Evolutionary conservation across 2,888 invertebrate genomes (phyloP).

Genomic region (Cosmorhoe ocellata): DNA sequence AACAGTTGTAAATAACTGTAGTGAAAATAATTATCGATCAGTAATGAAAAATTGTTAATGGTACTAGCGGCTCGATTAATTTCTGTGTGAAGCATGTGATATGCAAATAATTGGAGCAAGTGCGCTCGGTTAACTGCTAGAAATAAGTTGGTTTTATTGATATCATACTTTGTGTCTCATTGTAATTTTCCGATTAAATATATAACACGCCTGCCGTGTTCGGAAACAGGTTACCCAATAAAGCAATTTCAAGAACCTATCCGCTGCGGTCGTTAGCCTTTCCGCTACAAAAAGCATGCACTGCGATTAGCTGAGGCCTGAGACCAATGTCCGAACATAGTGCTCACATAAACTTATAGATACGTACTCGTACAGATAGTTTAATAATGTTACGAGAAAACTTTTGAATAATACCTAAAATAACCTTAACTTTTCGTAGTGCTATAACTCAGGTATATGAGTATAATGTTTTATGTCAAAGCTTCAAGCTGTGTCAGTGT

Average conservation of each 20-base stretch:
- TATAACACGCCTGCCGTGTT: constrained; percentile 59
- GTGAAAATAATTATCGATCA: constrained; percentile 18
- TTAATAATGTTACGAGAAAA: constrained; percentile 23
- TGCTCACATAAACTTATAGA: constrained; percentile 30
- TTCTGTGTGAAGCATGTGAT: constrained; percentile 18
- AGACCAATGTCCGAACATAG: constrained; percentile 53
- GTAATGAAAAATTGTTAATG: constrained; percentile 28
- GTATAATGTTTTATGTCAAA: too few relatives aligned
- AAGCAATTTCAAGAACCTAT: constrained; percentile 75
- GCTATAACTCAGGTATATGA: too few relatives aligned
- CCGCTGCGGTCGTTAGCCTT: constrained; percentile 68
- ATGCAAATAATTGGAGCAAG: constrained; percentile 21
- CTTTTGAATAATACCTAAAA: not conserved
- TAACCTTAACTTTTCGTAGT: not conserved
- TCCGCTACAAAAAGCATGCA: constrained; percentile 67
- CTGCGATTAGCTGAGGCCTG: constrained; percentile 54
- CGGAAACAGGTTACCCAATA: constrained; percentile 75
- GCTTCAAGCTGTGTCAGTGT: not conserved
- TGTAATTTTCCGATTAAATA: constrained; percentile 41
- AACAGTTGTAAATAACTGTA: constrained; percentile 26
- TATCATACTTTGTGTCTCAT: constrained; percentile 42
- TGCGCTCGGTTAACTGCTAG: constrained; percentile 21
- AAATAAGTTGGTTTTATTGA: constrained; percentile 21
- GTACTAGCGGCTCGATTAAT: constrained; percentile 25
- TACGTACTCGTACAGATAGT: constrained; percentile 22